These are phyloP conservation scores for Apostichopus californicus DNA, from an alignment of 35 echinoderm and acorn worm species.

Conservation along the genomic window DNA sequence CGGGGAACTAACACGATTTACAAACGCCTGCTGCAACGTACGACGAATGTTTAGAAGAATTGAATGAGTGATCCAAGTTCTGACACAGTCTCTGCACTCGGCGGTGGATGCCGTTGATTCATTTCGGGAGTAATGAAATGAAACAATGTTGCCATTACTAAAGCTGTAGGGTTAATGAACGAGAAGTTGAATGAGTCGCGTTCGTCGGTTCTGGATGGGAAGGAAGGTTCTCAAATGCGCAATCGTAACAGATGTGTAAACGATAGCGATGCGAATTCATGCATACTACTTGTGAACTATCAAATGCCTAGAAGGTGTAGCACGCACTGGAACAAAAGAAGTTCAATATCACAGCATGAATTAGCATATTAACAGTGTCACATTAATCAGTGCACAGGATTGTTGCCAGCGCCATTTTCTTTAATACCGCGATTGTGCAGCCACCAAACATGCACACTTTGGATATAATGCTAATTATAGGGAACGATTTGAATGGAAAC, in stretches of 20 bases:
- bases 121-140: too few relatives aligned
- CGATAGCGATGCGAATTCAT: not conserved
- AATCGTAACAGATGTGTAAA: not conserved
- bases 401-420: not conserved
- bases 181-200: not conserved
- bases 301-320: not conserved
- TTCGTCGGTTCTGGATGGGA: too few relatives aligned
- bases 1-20: not conserved
- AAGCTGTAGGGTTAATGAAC: not conserved
- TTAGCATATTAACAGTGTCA: not conserved
- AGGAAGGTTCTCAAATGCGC: not conserved
- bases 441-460: too few relatives aligned
- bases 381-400: not conserved
- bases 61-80: too few relatives aligned
- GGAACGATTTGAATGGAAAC: too few relatives aligned
- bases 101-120: too few relatives aligned
- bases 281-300: not conserved
- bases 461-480: too few relatives aligned
- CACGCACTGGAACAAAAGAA: not conserved
- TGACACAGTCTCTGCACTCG: too few relatives aligned
- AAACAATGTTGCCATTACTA: not conserved
- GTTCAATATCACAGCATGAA: not conserved
- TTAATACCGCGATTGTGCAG: too few relatives aligned
- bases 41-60: too few relatives aligned
- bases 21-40: not conserved